These are phyloP conservation scores for Drosophila yakuba DNA, from an alignment of 1,140 invertebrate species.

Conservation along the genomic window DNA sequence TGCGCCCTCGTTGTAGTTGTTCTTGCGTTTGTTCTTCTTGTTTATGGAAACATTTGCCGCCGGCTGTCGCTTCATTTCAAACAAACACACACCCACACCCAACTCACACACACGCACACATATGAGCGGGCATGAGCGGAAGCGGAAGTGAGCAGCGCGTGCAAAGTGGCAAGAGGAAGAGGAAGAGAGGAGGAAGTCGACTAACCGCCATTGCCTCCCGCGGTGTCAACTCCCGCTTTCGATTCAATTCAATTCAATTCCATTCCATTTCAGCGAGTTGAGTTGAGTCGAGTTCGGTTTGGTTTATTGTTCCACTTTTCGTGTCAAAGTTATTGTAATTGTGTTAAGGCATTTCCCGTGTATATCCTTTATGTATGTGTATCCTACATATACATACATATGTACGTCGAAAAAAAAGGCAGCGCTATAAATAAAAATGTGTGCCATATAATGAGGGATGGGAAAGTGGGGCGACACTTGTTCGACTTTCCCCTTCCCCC, in stretches of 20 bases:
- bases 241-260: slow-evolving; percentile 44
- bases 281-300: slow-evolving; percentile 56
- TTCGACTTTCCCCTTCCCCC: slow-evolving; percentile 57
- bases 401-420: slow-evolving; percentile 12
- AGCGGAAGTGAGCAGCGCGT: slow-evolving; percentile 64
- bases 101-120: slow-evolving; percentile 7
- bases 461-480: slow-evolving; percentile 56
- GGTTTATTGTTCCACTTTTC: slow-evolving; percentile 82
- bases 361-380: slow-evolving; percentile 61
- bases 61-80: slow-evolving; percentile 76
- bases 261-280: slow-evolving; percentile 38
- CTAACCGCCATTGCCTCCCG: slow-evolving; percentile 58
- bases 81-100: slow-evolving; percentile 36
- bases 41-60: slow-evolving; percentile 80
- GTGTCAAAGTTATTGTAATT: slow-evolving; percentile 83
- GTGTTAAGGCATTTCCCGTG: slow-evolving; percentile 82
- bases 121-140: slow-evolving; percentile 11
- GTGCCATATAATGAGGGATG: slow-evolving; percentile 24
- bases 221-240: slow-evolving; percentile 59
- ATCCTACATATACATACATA: slow-evolving; percentile 17
- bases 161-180: slow-evolving; percentile 25
- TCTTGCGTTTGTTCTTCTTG: slow-evolving; percentile 50
- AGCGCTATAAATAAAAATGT: slow-evolving; percentile 74
- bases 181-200: slow-evolving; percentile 3
- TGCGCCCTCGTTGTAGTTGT: slow-evolving; percentile 36